These are phyloP conservation scores for Pimpla rufipes DNA, from an alignment of 2,888 invertebrate species.

Conservation along the genomic window DNA sequence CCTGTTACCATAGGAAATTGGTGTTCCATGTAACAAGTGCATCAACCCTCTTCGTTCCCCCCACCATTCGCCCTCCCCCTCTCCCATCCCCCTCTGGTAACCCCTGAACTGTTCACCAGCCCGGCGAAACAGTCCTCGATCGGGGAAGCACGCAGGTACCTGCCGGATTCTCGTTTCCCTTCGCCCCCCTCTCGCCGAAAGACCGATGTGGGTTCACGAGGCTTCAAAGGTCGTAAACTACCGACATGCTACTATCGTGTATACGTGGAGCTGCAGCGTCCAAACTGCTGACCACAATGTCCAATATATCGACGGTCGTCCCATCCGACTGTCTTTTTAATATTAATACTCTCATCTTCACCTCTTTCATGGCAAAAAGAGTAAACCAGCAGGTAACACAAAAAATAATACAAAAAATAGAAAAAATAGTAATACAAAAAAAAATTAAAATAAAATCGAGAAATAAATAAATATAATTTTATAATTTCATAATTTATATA, in stretches of 20 bases:
- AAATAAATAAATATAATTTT: too few species aligned
- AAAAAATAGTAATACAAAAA: too few species aligned
- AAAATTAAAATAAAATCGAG: too few species aligned
- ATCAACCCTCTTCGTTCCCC: constrained; percentile 73
- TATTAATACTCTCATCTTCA: neutral
- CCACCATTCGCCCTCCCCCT: constrained; percentile 66
- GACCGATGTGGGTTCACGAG: constrained; percentile 24
- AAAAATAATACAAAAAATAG: too few species aligned
- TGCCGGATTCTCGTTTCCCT: constrained; percentile 53
- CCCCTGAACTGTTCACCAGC: constrained; percentile 56
- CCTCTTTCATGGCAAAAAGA: neutral
- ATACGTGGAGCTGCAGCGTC: neutral
- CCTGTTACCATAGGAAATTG: constrained; percentile 72
- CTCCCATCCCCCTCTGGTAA: constrained; percentile 42
- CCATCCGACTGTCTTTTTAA: neutral
- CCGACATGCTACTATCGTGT: constrained; percentile 14
- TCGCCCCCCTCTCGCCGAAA: constrained; percentile 23
- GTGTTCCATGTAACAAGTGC: constrained; percentile 76
- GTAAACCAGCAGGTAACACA: too few species aligned
- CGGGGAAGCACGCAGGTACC: constrained; percentile 58
- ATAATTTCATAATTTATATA: too few species aligned
- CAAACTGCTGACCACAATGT: constrained; percentile 45
- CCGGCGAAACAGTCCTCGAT: constrained; percentile 54
- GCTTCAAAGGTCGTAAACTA: constrained; percentile 37
- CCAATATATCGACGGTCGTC: constrained; percentile 10